Base-by-base conservation (phyloP, 2,888 invertebrate species). In the Xanthia icteritia region DNA sequence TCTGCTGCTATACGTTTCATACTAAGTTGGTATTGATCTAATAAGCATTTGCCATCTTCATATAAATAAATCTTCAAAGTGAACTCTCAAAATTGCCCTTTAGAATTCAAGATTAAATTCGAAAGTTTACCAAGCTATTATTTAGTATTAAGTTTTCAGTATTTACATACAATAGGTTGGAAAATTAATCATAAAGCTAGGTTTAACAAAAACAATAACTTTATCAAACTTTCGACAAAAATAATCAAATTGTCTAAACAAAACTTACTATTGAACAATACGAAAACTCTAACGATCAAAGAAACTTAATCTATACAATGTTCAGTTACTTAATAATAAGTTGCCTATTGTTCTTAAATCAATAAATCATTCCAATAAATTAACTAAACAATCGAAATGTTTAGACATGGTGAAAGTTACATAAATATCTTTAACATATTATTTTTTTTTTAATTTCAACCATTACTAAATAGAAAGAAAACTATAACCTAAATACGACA, bases 131-230 rank as follows among this genome's bases (percentile, higher is more conserved):
- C 5, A 48, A 45, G 56, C 9, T 13, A 27, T 60, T 36, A 31
- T 17, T 63, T 39, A 56, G 20, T 45, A 23, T 20, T 20, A n/a
- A 58, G 15, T 63, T 58, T 63, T 27, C 8, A 31, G 20, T 48
- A 31, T 2, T 31, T 31, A 20, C 23, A 27, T 45, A 39, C 15
- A 69, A 31, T 36, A 60, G 71, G 71, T 77, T 48, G 11, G 56
- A 11, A 64, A 70, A 77, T 78, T 77, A 51, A 78, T 70, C 17
- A 60, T 23, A 60, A 66, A 78, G 36, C 23, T 20, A 45, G 58
- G 42, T 42, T 71, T 31, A 78, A 42, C 42, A 5, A 71, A 78
- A 79, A 79, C 79, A 79, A 54, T 65, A 77, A 68, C 23, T 77
- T 74, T 45, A n/a, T 54, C 39, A 56, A 77, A 64, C 48, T 77